Conservation (phyloP, 2,113 vertebrate species). For the Phaetusa simplex region DNA sequence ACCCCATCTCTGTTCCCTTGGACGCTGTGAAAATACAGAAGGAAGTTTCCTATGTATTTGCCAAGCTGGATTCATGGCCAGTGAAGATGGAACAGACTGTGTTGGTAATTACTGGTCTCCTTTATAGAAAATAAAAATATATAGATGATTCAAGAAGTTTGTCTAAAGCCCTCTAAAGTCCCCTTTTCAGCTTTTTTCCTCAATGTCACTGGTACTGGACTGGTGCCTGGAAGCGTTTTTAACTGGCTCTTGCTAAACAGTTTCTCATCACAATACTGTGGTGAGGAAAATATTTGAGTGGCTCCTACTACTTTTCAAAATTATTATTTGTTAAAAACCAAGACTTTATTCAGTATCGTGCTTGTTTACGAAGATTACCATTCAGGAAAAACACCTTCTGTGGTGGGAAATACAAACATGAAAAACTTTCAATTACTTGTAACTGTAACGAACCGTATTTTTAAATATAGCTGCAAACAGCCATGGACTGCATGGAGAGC, state of each 20-base stretch:
- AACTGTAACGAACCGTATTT: not conserved
- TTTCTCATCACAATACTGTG: not conserved
- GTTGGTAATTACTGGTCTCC: conserved; percentile 74
- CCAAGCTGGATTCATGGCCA: conserved; percentile 81
- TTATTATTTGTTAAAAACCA: not conserved
- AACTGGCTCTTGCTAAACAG: not conserved
- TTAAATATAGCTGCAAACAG: not conserved
- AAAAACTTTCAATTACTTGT: not conserved
- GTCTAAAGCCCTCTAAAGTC: not conserved
- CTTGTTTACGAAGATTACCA: not conserved
- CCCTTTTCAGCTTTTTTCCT: not conserved
- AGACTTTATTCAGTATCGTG: not conserved
- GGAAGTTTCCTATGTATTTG: conserved; percentile 90
- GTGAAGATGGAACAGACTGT: conserved; percentile 82
- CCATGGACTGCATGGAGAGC: not conserved
- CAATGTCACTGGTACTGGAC: not conserved
- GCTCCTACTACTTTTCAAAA: not conserved
- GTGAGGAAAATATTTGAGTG: not conserved
- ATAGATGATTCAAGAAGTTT: not conserved
- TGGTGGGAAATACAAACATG: not conserved
- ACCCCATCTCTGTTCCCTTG: conserved; percentile 81
- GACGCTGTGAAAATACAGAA: conserved; percentile 87
- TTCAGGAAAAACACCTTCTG: not conserved
- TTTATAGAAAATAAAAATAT: not conserved
- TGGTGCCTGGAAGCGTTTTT: not conserved